Conservation (phyloP, 2,888 invertebrate species). For the Xylocampa areola region DNA sequence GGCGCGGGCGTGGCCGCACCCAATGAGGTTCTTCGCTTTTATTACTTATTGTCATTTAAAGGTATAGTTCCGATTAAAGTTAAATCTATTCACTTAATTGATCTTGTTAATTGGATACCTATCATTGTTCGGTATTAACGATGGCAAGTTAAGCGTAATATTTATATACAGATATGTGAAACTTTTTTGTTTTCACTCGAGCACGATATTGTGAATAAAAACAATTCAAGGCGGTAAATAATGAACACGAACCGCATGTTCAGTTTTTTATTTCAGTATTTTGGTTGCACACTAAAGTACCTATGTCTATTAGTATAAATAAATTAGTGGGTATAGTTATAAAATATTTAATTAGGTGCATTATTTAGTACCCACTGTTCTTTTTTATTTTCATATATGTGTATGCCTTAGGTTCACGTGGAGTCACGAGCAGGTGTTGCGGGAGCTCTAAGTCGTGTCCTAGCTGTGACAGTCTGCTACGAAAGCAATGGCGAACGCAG, state of each 20-base stretch:
- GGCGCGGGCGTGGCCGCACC: constrained; percentile 81
- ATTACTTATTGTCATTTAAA: constrained; percentile 20
- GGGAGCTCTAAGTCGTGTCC: constrained; percentile 93
- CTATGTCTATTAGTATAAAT: too few species aligned
- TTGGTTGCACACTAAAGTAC: too few species aligned
- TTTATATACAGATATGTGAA: background rate
- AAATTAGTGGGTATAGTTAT: too few species aligned
- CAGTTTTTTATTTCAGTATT: constrained; percentile 3
- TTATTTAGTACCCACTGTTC: too few species aligned
- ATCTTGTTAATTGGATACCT: background rate
- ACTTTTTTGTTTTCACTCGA: constrained; percentile 12
- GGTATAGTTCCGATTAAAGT: background rate
- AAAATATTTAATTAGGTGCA: too few species aligned
- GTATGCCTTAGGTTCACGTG: constrained; percentile 73
- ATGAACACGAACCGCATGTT: constrained; percentile 4
- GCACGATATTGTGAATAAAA: constrained; percentile 11
- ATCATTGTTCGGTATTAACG: background rate
- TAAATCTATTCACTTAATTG: too few species aligned
- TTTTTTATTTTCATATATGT: background rate
- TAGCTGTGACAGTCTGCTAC: constrained; percentile 93
- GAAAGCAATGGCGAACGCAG: constrained; percentile 77
- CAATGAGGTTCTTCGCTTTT: constrained; percentile 73
- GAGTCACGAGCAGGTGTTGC: constrained; percentile 91
- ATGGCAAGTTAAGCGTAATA: background rate
- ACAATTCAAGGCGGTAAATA: constrained; percentile 3